Base-by-base conservation (phyloP, 2,797 vertebrate species). In the Pipistrellus pygmaeus region DNA sequence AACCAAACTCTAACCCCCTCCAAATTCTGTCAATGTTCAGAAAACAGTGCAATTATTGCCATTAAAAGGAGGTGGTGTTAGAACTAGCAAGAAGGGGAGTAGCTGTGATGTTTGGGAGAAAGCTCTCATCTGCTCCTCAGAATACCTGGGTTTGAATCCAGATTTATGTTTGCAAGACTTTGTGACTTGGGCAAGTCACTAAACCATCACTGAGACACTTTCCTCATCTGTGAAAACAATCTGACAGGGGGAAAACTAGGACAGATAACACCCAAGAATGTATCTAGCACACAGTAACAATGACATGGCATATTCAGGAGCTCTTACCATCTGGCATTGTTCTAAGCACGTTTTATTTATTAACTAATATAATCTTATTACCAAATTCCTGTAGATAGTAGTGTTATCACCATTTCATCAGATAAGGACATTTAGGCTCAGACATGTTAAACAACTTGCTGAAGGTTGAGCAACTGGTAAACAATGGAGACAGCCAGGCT, bases 151-250 rank as follows among this genome's bases (percentile, higher is more conserved):
- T 66, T 66, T 73, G 55, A 90, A 91, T 72, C 18, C 14, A 86
- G 18, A 14, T n/a, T 92, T 51, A 51, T 3, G 30, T 23, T 91
- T 12, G 64, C 0, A n/a, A 81, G 53, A 64, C 69, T 55, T 30
- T 41, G 7, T 44, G 71, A 83, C 5, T 32, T 94, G 48, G 25
- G 5, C 3, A 86, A 77, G 69, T 53, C 69, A 76, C n/a, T 68
- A 35, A 81, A 90, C 81, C 4, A 0, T 30, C 27, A 18, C 38
- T 77, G 64, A 68, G 35, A 53, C 75, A 55, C 20, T 53, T 48
- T 84, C 13, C 12, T 94, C 30, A 53, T 20, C 60, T 94, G 32
- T 53, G 13, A 90, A 92, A 82, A 78, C n/a, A 85, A 82, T 8
- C n/a, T 32, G 30, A 88, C 3, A 51, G n/a, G 13, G 18, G 69